Evolutionary conservation across 2,888 invertebrate genomes (phyloP).

Genomic region (Drosophila fulvimacula): DNA sequence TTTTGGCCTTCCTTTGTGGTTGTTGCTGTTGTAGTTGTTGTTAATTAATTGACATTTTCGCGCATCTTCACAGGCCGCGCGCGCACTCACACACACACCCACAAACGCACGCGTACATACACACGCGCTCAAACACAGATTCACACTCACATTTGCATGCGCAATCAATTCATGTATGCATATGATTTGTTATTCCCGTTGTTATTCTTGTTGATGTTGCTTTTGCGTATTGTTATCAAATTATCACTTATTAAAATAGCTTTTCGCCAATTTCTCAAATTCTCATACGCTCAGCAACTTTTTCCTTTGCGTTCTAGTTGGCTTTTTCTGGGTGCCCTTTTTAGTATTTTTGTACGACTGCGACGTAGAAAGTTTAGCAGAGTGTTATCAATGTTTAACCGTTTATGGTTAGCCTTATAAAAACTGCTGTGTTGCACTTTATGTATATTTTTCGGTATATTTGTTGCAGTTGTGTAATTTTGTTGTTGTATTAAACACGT

Average conservation of each 20-base stretch:
- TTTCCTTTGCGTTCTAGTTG: constrained; percentile 26
- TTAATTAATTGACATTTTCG: constrained; percentile 71
- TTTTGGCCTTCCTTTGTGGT: constrained; percentile 55
- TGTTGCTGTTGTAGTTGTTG: constrained; percentile 53
- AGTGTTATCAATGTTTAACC: constrained; percentile 8
- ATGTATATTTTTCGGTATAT: neutral
- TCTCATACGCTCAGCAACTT: constrained; percentile 41
- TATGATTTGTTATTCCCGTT: constrained; percentile 13
- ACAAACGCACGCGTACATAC: constrained; percentile 7
- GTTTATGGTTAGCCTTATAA: neutral
- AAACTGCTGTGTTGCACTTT: constrained; percentile 11
- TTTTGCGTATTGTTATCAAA: constrained; percentile 71
- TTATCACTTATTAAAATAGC: constrained; percentile 45
- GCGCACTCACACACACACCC: constrained; percentile 24
- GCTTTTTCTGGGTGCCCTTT: constrained; percentile 29
- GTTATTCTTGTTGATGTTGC: constrained; percentile 19
- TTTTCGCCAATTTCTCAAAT: constrained; percentile 41
- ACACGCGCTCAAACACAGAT: constrained; percentile 18
- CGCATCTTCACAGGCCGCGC: constrained; percentile 56
- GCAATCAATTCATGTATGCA: constrained; percentile 10
- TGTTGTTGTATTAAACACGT: constrained; percentile 56
- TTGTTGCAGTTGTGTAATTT: constrained; percentile 11
- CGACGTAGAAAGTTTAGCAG: constrained; percentile 34
- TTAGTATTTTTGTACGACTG: constrained; percentile 48
- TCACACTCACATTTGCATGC: constrained; percentile 16